A percentile compares a stretch with the other conserved stretches of the same genome.
These are phyloP conservation scores for Bergia puertoricense DNA, from an alignment of 92 coral and sea anemone species.

Conservation along the genomic window DNA sequence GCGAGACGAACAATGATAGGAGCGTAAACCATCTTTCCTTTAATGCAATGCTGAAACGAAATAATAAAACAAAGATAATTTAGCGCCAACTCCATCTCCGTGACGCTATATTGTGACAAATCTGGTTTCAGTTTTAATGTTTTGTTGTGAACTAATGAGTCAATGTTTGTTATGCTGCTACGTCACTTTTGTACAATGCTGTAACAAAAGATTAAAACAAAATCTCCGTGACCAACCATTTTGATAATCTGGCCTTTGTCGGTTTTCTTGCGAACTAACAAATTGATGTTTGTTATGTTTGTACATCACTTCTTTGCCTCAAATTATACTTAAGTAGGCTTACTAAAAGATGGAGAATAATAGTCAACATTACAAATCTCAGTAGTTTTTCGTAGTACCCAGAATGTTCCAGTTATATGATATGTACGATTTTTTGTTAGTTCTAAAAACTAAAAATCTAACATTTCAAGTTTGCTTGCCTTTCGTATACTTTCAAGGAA, in stretches of 20 bases:
- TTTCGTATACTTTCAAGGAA: slow-evolving; percentile 53
- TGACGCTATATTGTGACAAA: not conserved
- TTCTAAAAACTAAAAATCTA: not conserved
- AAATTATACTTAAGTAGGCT: too few relatives aligned
- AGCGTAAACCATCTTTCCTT: slow-evolving; percentile 70
- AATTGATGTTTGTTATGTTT: not conserved
- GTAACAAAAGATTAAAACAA: not conserved
- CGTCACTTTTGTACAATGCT: slow-evolving; percentile 74
- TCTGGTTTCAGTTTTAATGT: not conserved
- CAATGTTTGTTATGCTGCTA: not conserved
- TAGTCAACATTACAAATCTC: not conserved
- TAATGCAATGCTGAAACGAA: slow-evolving; percentile 69
- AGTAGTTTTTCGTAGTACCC: too few relatives aligned
- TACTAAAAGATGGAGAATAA: too few relatives aligned
- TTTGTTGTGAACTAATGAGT: too few relatives aligned
- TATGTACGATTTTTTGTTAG: too few relatives aligned
- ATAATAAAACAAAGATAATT: not conserved
- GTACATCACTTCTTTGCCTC: not conserved
- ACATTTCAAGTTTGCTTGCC: slow-evolving; percentile 11
- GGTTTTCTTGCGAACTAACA: not conserved
- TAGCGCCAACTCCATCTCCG: not conserved
- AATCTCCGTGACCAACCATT: too few relatives aligned
- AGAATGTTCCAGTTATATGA: too few relatives aligned
- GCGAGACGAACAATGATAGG: slow-evolving; percentile 68
- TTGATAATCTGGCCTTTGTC: not conserved